These are phyloP conservation scores for Lemur catta DNA, from an alignment of 2,797 vertebrate genomes.

Conservation along the genomic window DNA sequence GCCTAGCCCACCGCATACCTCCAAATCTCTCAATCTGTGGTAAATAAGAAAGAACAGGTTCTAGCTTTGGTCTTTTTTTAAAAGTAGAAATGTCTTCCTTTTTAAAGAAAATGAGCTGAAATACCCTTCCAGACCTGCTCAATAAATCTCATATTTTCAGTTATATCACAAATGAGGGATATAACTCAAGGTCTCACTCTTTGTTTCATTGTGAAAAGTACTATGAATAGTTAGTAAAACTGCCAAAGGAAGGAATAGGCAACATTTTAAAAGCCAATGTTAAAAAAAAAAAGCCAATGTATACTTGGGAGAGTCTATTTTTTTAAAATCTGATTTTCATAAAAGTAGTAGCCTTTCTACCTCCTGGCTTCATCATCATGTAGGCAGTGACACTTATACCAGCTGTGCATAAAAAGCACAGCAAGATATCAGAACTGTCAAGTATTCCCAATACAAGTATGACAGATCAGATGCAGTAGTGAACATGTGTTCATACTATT, in stretches of 20 bases:
- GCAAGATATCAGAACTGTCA: neutral
- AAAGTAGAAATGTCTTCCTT: neutral
- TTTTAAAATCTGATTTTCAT: conserved; percentile 24
- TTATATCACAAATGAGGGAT: neutral
- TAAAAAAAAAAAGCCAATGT: neutral
- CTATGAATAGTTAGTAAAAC: neutral
- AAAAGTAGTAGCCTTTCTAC: neutral
- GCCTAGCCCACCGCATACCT: too few relatives aligned
- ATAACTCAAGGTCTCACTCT: neutral
- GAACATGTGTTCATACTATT: neutral
- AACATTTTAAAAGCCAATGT: neutral
- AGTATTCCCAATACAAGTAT: neutral
- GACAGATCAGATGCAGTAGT: neutral
- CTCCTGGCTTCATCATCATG: neutral
- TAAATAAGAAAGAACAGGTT: neutral
- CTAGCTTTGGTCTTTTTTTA: neutral
- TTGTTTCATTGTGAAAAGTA: neutral
- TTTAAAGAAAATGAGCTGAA: conserved; percentile 12
- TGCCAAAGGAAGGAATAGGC: neutral
- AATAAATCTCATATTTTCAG: neutral
- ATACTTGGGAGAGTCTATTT: neutral
- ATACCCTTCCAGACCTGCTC: neutral
- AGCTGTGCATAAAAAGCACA: neutral
- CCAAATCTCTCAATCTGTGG: neutral
- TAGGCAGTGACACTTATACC: neutral